These are phyloP conservation scores for Cyprinus carpio DNA, from an alignment of 2,113 vertebrate species.

Conservation along the genomic window DNA sequence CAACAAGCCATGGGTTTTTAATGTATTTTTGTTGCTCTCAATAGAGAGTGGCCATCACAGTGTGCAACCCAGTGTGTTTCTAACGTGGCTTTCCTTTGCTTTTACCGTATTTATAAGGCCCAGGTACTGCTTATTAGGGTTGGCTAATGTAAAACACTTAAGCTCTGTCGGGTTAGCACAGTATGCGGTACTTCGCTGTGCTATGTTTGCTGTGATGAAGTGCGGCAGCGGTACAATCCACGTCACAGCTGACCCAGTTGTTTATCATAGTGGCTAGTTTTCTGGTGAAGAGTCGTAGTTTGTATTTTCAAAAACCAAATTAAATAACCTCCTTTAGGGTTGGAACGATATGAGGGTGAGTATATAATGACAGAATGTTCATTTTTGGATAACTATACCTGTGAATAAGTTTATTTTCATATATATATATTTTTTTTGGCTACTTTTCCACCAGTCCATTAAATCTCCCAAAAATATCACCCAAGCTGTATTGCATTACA, in stretches of 20 bases:
- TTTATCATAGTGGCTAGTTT: not conserved
- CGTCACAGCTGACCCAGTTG: not conserved
- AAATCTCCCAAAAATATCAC: not conserved
- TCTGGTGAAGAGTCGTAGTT: not conserved
- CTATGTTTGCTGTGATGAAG: not conserved
- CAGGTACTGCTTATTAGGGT: constrained; percentile 1
- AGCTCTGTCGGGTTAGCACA: not conserved
- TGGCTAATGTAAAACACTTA: constrained; percentile 22
- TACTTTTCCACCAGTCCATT: not conserved
- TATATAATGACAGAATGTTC: not conserved
- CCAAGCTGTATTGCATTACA: constrained; percentile 3
- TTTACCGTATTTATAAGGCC: not conserved
- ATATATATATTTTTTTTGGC: too few relatives aligned
- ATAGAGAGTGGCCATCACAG: not conserved
- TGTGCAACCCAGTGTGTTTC: not conserved
- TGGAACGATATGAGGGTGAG: not conserved
- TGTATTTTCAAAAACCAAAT: not conserved
- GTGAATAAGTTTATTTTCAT: not conserved
- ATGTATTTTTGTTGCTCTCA: not conserved
- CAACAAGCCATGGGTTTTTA: not conserved
- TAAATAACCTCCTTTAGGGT: not conserved
- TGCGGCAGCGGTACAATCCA: not conserved
- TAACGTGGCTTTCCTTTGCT: constrained; percentile 12
- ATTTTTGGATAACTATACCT: not conserved
- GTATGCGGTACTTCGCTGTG: not conserved